phyloP scores from a whole-genome alignment of 2,888 invertebrate species.

The Plagodis dolabraria region DNA sequence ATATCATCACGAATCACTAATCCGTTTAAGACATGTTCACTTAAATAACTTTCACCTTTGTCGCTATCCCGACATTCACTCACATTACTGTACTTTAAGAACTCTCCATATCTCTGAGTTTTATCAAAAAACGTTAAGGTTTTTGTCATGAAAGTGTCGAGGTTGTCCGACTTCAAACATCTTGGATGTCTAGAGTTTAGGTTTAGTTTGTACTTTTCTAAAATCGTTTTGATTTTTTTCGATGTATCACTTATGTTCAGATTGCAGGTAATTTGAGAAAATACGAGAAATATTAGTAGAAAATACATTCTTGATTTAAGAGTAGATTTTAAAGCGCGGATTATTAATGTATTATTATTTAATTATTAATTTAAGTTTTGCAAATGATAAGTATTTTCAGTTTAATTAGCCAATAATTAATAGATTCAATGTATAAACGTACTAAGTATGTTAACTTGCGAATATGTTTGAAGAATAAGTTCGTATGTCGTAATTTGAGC shows the following conservation, averaged over 20 bases:
- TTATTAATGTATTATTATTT: too few relatives aligned
- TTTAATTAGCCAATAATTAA: too few relatives aligned
- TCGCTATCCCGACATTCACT: constrained; percentile 51
- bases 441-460: too few relatives aligned
- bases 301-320: constrained; percentile 36
- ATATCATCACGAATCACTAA: constrained; percentile 57
- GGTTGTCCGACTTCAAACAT: constrained; percentile 36
- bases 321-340: too few relatives aligned
- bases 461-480: too few relatives aligned
- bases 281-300: constrained; percentile 46
- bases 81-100: constrained; percentile 49
- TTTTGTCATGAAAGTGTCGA: constrained; percentile 46
- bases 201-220: constrained; percentile 44
- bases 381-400: too few relatives aligned
- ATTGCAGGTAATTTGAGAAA: constrained; percentile 42
- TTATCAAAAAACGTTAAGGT: constrained; percentile 51
- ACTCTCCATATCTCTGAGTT: constrained; percentile 53
- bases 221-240: constrained; percentile 47
- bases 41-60: constrained; percentile 42
- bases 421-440: too few relatives aligned
- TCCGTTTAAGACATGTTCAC: constrained; percentile 55
- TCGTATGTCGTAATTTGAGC: too few relatives aligned
- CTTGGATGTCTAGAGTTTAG: constrained; percentile 37
- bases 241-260: constrained; percentile 50
- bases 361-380: too few relatives aligned